Percentiles rank a stretch among this genome's conserved stretches.
phyloP scores from a whole-genome alignment of 2,113 vertebrate species.

The Setophaga coronata region DNA sequence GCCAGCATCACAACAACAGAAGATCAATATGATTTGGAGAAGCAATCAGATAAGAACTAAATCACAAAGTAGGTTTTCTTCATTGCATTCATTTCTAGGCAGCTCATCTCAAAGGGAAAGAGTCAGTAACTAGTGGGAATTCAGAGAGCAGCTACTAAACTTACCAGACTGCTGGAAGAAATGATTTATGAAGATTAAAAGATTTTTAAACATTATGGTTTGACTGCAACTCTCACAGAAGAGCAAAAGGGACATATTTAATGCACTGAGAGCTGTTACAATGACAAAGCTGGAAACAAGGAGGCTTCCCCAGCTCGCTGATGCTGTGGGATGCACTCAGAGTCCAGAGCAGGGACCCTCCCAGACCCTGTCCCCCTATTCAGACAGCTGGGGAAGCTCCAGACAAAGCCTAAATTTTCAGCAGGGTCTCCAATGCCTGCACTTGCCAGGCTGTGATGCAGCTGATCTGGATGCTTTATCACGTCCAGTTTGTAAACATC shows the following conservation, averaged over 20 bases:
- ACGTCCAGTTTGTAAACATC: slow-evolving; percentile 48
- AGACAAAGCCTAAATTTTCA: background rate
- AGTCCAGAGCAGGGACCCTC: accelerated
- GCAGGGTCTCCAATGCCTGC: background rate
- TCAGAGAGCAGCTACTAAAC: slow-evolving; percentile 20
- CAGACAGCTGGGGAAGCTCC: background rate
- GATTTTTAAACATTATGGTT: background rate
- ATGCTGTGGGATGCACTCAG: accelerated
- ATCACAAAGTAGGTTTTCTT: slow-evolving; percentile 16
- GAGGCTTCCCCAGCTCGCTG: background rate
- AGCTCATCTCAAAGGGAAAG: slow-evolving; percentile 8
- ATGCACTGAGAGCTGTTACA: background rate
- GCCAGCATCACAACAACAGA: background rate
- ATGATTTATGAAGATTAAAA: slow-evolving; percentile 61
- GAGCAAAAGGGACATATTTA: slow-evolving; percentile 24
- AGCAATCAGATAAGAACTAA: slow-evolving; percentile 17
- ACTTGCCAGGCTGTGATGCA: background rate
- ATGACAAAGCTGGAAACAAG: background rate
- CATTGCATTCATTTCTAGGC: slow-evolving; percentile 18
- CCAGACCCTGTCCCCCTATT: accelerated
- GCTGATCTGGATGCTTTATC: slow-evolving; percentile 44
- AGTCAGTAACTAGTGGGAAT: slow-evolving; percentile 8
- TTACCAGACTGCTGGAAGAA: slow-evolving; percentile 24
- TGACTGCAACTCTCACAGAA: slow-evolving; percentile 4
- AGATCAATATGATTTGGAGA: slow-evolving; percentile 34